Conservation (phyloP, 2,888 invertebrate genomes). For the Mallateleia sp. region DNA sequence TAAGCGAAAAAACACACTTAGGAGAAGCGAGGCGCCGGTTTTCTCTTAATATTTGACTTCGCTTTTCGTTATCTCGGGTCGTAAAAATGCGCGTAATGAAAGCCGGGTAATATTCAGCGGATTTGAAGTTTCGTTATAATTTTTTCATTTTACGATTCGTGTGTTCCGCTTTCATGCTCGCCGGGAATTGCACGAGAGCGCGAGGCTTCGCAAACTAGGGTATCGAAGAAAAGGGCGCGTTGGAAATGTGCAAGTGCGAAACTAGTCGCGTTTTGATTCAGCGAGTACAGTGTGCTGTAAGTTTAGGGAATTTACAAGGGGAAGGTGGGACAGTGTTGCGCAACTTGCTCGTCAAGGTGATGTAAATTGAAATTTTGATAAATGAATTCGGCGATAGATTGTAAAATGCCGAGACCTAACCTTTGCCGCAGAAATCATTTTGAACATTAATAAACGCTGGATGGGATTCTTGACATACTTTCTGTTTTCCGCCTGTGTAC, state of each 20-base stretch:
- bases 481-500: conserved; percentile 14
- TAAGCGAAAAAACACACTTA: conserved; percentile 13
- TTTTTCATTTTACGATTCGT: conserved; percentile 77
- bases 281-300: conserved; percentile 22
- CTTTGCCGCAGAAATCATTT: conserved; percentile 53
- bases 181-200: conserved; percentile 20
- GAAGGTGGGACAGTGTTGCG: conserved; percentile 50
- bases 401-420: conserved; percentile 47
- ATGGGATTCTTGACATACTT: conserved; percentile 50
- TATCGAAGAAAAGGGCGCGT: conserved; percentile 59
- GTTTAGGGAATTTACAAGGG: conserved; percentile 36
- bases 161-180: conserved; percentile 23
- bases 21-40: not conserved
- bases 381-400: conserved; percentile 58
- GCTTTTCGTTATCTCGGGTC: conserved; percentile 2
- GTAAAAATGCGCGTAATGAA: conserved; percentile 19
- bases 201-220: conserved; percentile 72
- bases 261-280: conserved; percentile 42
- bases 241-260: conserved; percentile 30
- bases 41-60: conserved; percentile 22
- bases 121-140: conserved; percentile 69
- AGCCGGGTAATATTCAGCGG: conserved; percentile 61
- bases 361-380: conserved; percentile 64
- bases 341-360: conserved; percentile 43
- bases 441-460: conserved; percentile 45